Conservation (phyloP, 1,140 invertebrate species). For the Aphelinus atriplicis region DNA sequence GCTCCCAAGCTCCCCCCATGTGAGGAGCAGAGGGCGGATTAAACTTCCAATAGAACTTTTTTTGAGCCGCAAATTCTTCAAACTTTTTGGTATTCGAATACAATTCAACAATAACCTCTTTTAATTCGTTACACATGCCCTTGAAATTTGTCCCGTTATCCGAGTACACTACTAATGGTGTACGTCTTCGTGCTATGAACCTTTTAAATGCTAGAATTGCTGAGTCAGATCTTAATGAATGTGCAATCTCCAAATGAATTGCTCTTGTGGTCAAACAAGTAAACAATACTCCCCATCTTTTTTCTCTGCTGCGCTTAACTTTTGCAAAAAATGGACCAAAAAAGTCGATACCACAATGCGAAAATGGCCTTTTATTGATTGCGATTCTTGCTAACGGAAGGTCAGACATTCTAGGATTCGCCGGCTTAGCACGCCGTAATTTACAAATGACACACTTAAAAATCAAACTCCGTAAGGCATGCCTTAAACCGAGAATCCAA, state of each 20-base stretch:
- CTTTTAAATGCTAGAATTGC: conserved; percentile 24
- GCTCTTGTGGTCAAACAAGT: conserved; percentile 43
- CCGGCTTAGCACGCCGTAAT: background rate
- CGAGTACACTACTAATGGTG: conserved; percentile 32
- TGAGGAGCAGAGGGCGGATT: background rate
- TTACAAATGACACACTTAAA: conserved; percentile 5
- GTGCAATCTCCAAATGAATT: conserved; percentile 38
- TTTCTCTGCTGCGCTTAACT: conserved; percentile 45
- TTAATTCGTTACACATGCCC: conserved; percentile 34
- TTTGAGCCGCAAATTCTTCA: background rate
- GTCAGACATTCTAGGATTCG: conserved; percentile 11
- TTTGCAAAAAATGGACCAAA: conserved; percentile 18
- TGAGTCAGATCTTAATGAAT: conserved; percentile 32
- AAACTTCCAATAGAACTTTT: background rate
- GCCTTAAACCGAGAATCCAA: conserved; percentile 38
- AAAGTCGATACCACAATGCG: too few relatives aligned
- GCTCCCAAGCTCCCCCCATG: background rate
- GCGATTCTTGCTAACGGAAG: too few relatives aligned
- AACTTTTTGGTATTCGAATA: too few relatives aligned
- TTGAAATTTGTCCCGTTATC: conserved; percentile 52
- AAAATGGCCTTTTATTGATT: too few relatives aligned
- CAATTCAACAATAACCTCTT: background rate
- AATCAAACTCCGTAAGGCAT: conserved; percentile 17
- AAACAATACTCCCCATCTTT: conserved; percentile 55
- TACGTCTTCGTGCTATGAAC: conserved; percentile 32